Conservation (phyloP, 1,140 invertebrate genomes). For the Hirudo medicinalis region DNA sequence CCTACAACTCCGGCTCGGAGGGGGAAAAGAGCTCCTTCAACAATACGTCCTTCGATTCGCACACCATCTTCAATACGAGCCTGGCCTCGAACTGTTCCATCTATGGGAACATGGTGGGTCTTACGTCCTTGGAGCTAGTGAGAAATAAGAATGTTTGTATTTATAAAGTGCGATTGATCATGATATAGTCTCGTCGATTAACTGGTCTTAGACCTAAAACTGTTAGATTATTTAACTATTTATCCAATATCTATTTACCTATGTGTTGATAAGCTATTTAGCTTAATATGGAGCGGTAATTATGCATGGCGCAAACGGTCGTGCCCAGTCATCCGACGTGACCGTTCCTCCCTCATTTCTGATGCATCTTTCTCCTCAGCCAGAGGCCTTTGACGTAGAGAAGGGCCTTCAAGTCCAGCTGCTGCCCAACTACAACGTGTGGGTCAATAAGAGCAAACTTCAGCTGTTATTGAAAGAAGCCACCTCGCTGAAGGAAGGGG, state of each 20-base stretch:
- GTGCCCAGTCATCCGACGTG: not conserved
- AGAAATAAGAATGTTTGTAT: no score
- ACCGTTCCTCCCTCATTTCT: not conserved
- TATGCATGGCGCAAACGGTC: not conserved
- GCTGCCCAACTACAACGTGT: slow-evolving; percentile 15
- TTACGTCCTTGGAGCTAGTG: not conserved
- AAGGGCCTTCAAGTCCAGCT: slow-evolving; percentile 18
- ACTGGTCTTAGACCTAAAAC: no score
- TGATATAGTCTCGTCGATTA: no score
- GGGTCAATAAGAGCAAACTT: slow-evolving; percentile 15
- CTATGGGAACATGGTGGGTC: slow-evolving; percentile 16
- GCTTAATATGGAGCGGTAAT: not conserved
- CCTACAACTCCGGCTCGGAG: slow-evolving; percentile 5
- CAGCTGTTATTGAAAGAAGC: slow-evolving; percentile 15
- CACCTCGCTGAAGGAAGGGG: slow-evolving; percentile 11
- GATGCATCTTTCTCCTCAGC: not conserved
- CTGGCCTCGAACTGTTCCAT: slow-evolving; percentile 12
- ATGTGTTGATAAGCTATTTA: not conserved
- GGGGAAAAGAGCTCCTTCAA: slow-evolving; percentile 7
- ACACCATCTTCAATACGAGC: slow-evolving; percentile 9
- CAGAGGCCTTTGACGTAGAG: slow-evolving; percentile 18
- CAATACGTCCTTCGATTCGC: slow-evolving; percentile 1
- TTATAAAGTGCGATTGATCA: no score
- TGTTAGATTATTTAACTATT: not conserved
- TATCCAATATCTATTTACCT: not conserved